phyloP scores from a whole-genome alignment of 2,113 vertebrate species.

The Otis tarda region DNA sequence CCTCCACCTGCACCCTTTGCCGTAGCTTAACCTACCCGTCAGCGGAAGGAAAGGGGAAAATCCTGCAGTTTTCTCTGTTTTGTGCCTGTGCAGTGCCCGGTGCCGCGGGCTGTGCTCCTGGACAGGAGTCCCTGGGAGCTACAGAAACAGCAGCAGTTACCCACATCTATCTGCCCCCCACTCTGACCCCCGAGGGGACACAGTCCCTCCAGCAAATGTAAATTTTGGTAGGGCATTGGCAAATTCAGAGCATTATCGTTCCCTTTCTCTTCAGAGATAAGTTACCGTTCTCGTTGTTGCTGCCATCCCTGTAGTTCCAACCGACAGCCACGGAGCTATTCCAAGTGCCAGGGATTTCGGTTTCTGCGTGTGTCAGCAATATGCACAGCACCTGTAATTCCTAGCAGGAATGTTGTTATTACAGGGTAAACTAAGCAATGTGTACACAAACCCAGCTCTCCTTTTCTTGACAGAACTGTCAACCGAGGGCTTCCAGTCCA shows the following conservation, averaged over 20 bases:
- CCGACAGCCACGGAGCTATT: background rate
- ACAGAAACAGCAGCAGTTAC: background rate
- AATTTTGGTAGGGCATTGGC: background rate
- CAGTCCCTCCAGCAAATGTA: fast-evolving
- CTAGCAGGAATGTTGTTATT: background rate
- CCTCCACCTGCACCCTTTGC: background rate
- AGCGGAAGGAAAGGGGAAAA: background rate
- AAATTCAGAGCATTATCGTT: background rate
- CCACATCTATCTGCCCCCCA: background rate
- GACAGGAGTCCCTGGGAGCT: background rate
- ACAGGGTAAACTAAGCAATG: background rate
- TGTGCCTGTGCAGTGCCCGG: background rate
- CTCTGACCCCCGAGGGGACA: background rate
- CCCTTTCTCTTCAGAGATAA: background rate
- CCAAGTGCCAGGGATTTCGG: background rate
- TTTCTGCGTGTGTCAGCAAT: fast-evolving
- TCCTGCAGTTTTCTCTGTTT: fast-evolving
- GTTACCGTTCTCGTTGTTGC: background rate
- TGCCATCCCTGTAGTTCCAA: background rate
- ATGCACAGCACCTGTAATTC: fast-evolving
- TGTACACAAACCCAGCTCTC: background rate
- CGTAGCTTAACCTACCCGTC: fast-evolving
- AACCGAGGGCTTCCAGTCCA: background rate
- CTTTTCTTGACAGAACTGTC: background rate
- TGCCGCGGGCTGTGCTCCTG: fast-evolving